Conservation (phyloP, 2,113 vertebrate species). For the Noctilio leporinus region DNA sequence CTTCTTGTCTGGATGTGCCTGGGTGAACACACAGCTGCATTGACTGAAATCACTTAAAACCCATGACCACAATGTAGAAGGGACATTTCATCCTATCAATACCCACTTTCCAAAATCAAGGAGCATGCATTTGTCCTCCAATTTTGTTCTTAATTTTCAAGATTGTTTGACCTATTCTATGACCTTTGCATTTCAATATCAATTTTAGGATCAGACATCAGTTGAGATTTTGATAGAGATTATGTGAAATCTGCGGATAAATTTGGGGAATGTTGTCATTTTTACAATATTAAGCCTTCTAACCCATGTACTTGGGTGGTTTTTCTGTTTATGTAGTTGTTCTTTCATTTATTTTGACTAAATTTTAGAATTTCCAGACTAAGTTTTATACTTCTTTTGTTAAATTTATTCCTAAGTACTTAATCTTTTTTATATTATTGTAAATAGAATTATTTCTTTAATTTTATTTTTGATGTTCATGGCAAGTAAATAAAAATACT, state of each 20-base stretch:
- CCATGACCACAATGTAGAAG: not conserved
- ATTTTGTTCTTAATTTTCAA: conserved; percentile 3
- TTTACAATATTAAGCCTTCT: not conserved
- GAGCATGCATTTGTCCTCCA: not conserved
- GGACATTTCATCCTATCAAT: not conserved
- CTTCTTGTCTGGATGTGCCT: not conserved
- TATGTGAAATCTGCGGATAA: not conserved
- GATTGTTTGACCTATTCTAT: not conserved
- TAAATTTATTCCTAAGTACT: not conserved
- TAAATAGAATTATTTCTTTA: not conserved
- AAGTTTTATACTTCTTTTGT: not conserved
- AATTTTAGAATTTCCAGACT: not conserved
- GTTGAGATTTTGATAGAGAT: not conserved
- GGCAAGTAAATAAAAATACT: conserved; percentile 8
- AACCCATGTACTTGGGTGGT: not conserved
- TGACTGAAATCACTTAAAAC: not conserved
- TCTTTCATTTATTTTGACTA: conserved; percentile 6
- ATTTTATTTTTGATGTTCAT: conserved; percentile 17
- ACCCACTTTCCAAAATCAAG: not conserved
- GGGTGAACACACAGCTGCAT: not conserved
- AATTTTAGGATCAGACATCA: not conserved
- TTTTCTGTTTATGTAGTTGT: not conserved
- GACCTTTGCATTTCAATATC: not conserved
- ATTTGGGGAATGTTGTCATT: not conserved
- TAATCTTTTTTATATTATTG: not conserved